Evolutionary conservation across 1,140 invertebrate species (phyloP).

Genomic region (Drosophila prosaltans): DNA sequence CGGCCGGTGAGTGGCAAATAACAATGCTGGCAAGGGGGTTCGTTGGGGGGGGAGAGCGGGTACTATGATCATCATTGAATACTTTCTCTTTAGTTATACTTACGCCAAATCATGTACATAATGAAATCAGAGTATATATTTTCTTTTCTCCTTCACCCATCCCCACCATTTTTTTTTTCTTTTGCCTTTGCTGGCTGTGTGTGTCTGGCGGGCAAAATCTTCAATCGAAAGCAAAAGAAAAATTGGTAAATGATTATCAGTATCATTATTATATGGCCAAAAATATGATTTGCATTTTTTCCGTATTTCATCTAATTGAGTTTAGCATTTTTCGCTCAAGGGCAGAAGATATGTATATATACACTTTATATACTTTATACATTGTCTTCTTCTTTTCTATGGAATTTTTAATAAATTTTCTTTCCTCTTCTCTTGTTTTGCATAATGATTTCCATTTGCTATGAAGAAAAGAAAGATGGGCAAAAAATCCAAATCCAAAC

Average conservation of each 20-base stretch:
- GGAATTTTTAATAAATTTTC: constrained; percentile 50
- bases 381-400: constrained; percentile 48
- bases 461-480: constrained; percentile 1
- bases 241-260: constrained; percentile 49
- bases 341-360: constrained; percentile 33
- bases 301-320: constrained; percentile 62
- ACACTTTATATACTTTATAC: constrained; percentile 47
- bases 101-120: constrained; percentile 53
- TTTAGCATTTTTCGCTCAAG: constrained; percentile 50
- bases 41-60: neutral
- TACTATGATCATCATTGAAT: constrained; percentile 35
- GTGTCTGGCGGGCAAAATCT: constrained; percentile 30
- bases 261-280: constrained; percentile 57
- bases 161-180: no score
- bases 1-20: constrained; percentile 12
- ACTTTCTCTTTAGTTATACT: constrained; percentile 32
- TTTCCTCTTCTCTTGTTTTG: constrained; percentile 39
- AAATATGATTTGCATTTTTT: constrained; percentile 61
- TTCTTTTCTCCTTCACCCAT: neutral
- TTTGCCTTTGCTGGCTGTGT: neutral
- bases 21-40: neutral
- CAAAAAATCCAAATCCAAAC: constrained; percentile 36
- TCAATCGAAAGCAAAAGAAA: constrained; percentile 15
- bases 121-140: constrained; percentile 47
- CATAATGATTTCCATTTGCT: constrained; percentile 64